Conservation (phyloP, 2,888 invertebrate species). For the Heliconius aoede region DNA sequence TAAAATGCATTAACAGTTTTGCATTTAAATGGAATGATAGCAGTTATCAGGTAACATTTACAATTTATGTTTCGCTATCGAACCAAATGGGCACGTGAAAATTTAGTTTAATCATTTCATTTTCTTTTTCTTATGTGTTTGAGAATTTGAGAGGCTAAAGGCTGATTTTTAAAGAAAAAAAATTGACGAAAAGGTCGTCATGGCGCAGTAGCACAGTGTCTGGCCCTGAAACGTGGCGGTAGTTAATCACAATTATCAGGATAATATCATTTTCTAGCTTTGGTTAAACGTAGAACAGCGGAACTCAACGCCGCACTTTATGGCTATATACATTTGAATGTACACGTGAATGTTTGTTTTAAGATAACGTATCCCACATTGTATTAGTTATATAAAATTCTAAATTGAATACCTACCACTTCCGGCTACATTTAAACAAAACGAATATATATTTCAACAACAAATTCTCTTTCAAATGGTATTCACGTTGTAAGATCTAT, state of each 20-base stretch:
- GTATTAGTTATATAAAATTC: no score
- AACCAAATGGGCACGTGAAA: background rate
- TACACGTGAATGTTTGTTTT: no score
- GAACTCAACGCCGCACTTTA: background rate
- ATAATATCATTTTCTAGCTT: no score
- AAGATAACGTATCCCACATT: no score
- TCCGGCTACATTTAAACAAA: background rate
- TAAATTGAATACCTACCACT: no score
- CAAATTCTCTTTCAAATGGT: conserved; percentile 14
- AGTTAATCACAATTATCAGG: no score
- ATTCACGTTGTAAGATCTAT: conserved; percentile 17
- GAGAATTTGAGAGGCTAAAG: background rate
- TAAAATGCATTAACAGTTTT: background rate
- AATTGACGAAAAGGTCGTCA: no score
- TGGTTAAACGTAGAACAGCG: no score
- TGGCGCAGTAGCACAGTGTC: no score
- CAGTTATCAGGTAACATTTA: background rate
- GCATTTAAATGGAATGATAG: background rate
- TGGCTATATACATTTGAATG: no score
- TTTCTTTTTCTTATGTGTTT: background rate
- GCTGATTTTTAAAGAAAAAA: no score
- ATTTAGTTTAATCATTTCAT: background rate
- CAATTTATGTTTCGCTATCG: background rate
- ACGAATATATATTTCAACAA: conserved; percentile 3
- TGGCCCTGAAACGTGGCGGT: no score